Evolutionary conservation across 1,140 invertebrate genomes (phyloP).

Genomic region (Samia ricini): DNA sequence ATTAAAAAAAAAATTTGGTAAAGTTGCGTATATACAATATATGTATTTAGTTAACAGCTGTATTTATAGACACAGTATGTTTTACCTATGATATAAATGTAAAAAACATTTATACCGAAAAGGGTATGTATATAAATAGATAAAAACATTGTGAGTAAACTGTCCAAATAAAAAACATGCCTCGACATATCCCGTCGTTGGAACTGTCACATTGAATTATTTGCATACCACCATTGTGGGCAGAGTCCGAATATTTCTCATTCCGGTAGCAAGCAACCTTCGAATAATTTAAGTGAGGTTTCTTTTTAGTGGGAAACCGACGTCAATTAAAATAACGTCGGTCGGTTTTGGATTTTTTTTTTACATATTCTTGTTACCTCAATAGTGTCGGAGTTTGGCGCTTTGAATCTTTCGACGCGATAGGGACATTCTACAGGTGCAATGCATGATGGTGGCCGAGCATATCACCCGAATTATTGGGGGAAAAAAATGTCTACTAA

Average conservation of each 20-base stretch:
- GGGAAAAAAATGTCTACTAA: slow-evolving; percentile 6
- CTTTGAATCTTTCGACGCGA: slow-evolving; percentile 66
- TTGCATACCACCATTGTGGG: slow-evolving; percentile 46
- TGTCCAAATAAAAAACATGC: slow-evolving; percentile 8
- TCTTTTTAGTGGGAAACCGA: slow-evolving; percentile 47
- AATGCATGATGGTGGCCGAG: slow-evolving; percentile 56
- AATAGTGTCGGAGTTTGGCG: slow-evolving; percentile 43
- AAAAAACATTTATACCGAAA: background rate
- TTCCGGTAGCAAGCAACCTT: slow-evolving; percentile 51
- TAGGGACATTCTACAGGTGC: slow-evolving; percentile 71
- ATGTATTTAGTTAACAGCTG: too few species aligned
- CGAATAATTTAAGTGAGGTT: slow-evolving; percentile 47
- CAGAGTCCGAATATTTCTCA: slow-evolving; percentile 48
- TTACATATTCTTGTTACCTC: slow-evolving; percentile 4
- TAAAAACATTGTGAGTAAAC: slow-evolving; percentile 1
- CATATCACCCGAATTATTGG: slow-evolving; percentile 39
- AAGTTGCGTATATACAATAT: too few species aligned
- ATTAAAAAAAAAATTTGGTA: too few species aligned
- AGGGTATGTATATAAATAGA: background rate
- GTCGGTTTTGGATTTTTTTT: slow-evolving; percentile 44
- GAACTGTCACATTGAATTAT: slow-evolving; percentile 50
- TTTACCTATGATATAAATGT: background rate
- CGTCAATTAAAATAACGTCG: slow-evolving; percentile 72
- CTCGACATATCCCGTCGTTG: slow-evolving; percentile 13
- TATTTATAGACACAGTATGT: too few species aligned